Conservation (phyloP, 1,140 invertebrate species). For the Pseudomyrmex flavicornis region DNA sequence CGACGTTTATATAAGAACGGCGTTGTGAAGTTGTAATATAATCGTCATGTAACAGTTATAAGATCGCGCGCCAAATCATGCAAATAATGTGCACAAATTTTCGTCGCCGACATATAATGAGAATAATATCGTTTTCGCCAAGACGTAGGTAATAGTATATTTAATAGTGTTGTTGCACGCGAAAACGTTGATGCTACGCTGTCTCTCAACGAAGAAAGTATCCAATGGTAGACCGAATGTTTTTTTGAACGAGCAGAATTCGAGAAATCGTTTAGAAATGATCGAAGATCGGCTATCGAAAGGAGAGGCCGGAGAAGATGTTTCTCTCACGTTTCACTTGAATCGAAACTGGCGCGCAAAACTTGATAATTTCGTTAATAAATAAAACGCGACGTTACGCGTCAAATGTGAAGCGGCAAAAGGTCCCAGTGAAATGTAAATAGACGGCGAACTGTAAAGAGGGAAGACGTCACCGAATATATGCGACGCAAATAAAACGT, state of each 20-base stretch:
- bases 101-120: not conserved
- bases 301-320: slow-evolving; percentile 32
- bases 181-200: not conserved
- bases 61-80: not conserved
- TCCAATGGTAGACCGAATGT: not conserved
- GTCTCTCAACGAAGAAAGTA: not conserved
- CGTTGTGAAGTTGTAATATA: slow-evolving; percentile 13
- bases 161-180: slow-evolving; percentile 1
- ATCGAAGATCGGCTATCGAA: slow-evolving; percentile 41
- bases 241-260: slow-evolving; percentile 25
- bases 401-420: slow-evolving; percentile 32
- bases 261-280: slow-evolving; percentile 59
- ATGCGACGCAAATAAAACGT: not conserved
- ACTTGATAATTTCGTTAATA: slow-evolving; percentile 54
- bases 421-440: slow-evolving; percentile 44
- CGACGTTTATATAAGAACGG: slow-evolving; percentile 35
- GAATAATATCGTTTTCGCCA: not conserved
- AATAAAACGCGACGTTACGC: slow-evolving; percentile 55
- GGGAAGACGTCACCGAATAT: slow-evolving; percentile 12
- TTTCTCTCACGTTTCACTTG: slow-evolving; percentile 44
- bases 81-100: slow-evolving; percentile 44
- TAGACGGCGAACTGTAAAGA: not conserved
- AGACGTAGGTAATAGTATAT: not conserved
- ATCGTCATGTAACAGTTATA: slow-evolving; percentile 29
- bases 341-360: slow-evolving; percentile 24